Evolutionary conservation across 2,113 vertebrate species (phyloP).

Genomic region (Anguilla rostrata): DNA sequence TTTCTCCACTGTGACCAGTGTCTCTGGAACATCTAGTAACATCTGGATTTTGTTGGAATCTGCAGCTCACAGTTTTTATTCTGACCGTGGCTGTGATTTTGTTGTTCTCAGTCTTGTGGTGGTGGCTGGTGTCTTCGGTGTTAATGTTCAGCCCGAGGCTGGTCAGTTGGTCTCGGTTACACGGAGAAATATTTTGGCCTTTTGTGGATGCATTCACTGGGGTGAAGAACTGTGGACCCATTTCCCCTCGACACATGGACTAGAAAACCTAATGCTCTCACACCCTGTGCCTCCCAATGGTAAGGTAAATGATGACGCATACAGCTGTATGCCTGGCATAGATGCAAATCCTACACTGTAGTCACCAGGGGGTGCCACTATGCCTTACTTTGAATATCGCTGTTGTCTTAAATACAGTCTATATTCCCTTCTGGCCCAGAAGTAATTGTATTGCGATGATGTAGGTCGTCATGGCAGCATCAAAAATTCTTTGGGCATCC

Average conservation of each 20-base stretch:
- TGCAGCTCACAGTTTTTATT: conserved; percentile 21
- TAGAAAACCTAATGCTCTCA: not conserved
- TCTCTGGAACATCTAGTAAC: not conserved
- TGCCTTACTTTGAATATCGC: conserved; percentile 59
- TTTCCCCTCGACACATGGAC: not conserved
- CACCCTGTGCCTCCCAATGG: not conserved
- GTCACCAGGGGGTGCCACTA: conserved; percentile 71
- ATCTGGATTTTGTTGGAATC: conserved; percentile 8
- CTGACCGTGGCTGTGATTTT: conserved; percentile 40
- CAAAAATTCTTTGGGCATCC: not conserved
- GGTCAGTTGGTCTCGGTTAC: conserved; percentile 58
- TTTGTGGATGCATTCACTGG: not conserved
- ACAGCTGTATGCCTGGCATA: not conserved
- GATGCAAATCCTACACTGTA: conserved; percentile 17
- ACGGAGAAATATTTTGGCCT: conserved; percentile 36
- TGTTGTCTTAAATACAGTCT: conserved; percentile 41
- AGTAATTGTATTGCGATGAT: not conserved
- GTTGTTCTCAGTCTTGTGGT: conserved; percentile 36
- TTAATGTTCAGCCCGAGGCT: conserved; percentile 44
- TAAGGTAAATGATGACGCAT: not conserved
- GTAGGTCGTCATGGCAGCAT: conserved; percentile 1
- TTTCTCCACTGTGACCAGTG: not conserved
- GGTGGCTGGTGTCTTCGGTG: conserved; percentile 51
- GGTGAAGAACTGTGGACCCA: conserved; percentile 1
- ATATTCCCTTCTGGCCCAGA: conserved; percentile 20